Conservation (phyloP, 2,888 invertebrate species). For the Callyntrura guangdongensis region DNA sequence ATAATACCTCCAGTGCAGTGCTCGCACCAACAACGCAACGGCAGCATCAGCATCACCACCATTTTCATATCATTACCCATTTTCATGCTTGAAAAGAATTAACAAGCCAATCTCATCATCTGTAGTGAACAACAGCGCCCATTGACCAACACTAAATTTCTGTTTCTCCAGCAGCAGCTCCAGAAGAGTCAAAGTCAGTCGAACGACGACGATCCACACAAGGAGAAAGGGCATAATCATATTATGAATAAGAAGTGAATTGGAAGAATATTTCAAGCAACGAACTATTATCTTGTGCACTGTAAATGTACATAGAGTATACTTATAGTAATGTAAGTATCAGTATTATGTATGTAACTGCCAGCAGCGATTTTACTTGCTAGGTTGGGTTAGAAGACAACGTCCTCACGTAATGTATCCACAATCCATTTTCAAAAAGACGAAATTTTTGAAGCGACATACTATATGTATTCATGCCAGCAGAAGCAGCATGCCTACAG, state of each 20-base stretch:
- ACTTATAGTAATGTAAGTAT: neutral
- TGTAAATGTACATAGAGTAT: neutral
- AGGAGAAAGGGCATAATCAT: neutral
- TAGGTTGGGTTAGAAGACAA: neutral
- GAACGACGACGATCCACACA: neutral
- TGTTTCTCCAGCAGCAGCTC: neutral
- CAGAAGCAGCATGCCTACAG: neutral
- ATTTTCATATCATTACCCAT: slow-evolving; percentile 25
- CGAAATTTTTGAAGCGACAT: neutral
- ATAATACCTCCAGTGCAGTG: neutral
- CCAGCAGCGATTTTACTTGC: neutral
- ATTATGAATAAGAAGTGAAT: slow-evolving; percentile 18
- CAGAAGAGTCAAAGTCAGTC: neutral
- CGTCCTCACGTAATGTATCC: neutral
- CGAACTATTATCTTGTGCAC: too few species aligned
- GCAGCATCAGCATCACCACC: slow-evolving; percentile 1
- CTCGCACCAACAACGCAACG: neutral
- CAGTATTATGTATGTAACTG: neutral
- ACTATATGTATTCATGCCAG: neutral
- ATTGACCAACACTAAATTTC: slow-evolving; percentile 45
- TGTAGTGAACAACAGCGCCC: slow-evolving; percentile 19
- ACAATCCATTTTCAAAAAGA: slow-evolving; percentile 4
- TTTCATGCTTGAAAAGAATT: slow-evolving; percentile 59
- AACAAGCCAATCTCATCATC: slow-evolving; percentile 63
- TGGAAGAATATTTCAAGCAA: neutral